Percentiles rank a stretch among this genome's conserved stretches.
These are phyloP conservation scores for Sciurus niger DNA, from an alignment of 2,113 vertebrate species.

Conservation along the genomic window DNA sequence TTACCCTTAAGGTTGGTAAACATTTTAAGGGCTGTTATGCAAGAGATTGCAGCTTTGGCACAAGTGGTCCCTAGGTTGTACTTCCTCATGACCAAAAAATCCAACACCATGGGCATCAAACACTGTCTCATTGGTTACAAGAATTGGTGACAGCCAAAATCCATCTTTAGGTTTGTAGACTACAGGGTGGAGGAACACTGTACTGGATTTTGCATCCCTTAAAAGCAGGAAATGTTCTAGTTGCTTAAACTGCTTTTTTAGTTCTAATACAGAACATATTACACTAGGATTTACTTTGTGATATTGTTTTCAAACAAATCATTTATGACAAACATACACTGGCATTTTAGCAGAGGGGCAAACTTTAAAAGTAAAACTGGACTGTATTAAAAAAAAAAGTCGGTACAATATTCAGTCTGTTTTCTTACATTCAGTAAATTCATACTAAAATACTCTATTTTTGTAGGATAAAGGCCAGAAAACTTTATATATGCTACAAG, in stretches of 20 bases:
- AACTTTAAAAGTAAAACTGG: conserved; percentile 88
- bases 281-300: conserved; percentile 87
- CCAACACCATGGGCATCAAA: background rate
- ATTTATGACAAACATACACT: conserved; percentile 90
- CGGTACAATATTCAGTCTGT: conserved; percentile 79
- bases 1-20: background rate
- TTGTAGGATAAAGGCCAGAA: conserved; percentile 92
- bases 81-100: background rate
- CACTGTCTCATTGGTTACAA: background rate
- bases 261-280: conserved; percentile 80
- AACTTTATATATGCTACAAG: conserved; percentile 98
- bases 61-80: conserved; percentile 18
- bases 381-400: conserved; percentile 85
- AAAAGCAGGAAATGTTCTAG: conserved; percentile 74
- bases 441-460: conserved; percentile 97
- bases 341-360: conserved; percentile 90
- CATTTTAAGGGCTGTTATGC: background rate
- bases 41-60: background rate
- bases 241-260: conserved; percentile 71
- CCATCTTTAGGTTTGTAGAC: background rate
- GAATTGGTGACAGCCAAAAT: conserved; percentile 44
- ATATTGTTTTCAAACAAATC: conserved; percentile 86
- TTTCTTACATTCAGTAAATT: conserved; percentile 96
- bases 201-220: conserved; percentile 72
- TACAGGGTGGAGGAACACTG: background rate